Base-by-base conservation (phyloP, 2,797 vertebrate species). In the Nannoperca australis region DNA sequence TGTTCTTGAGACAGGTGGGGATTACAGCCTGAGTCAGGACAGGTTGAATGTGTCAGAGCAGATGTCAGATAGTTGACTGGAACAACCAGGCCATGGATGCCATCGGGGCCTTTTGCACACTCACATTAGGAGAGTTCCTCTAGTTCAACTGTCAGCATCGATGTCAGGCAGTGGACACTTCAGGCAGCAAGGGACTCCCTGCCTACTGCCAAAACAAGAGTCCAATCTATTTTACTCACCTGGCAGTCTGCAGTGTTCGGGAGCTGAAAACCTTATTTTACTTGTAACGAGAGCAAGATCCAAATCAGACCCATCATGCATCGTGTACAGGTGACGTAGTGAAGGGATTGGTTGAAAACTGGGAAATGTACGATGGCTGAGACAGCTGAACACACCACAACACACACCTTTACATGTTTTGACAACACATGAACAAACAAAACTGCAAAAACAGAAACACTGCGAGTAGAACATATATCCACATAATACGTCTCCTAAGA, bases 21-120 rank as follows among this genome's bases (percentile, higher is more conserved):
- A 84, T 69, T 30, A 49, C 30, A 69, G 47, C 38, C 7, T 45
- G 58, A 65, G 62, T 54, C 42, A 27, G 47, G 38, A 64, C 40
- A 49, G 49, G 51, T n/a, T 63, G 60, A 73, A 67, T 36, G 69
- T 81, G 55, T 76, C 70, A 75, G 70, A 44, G 44, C 54, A 70
- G 42, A 79, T 34, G 66, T 53, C 58, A 49, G 36, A 27, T 67
- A 72, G 56, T n/a, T 66, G 36, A 73, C 61, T 36, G 9, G 34
- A 53, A 64, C 44, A 64, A 69, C 10, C n/a, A 47, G 45, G 34
- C 32, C 32, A 55, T 42, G 22, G 15, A 70, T 24, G 66, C 54
- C 64, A 58, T 17, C 10, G 5, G 70, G 63, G 49, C 45, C 73
- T 70, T 61, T 44, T 69, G 34, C 53, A 69, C 32, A 36, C 45